Conservation (phyloP, 2,797 vertebrate genomes). For the Thaleichthys pacificus region DNA sequence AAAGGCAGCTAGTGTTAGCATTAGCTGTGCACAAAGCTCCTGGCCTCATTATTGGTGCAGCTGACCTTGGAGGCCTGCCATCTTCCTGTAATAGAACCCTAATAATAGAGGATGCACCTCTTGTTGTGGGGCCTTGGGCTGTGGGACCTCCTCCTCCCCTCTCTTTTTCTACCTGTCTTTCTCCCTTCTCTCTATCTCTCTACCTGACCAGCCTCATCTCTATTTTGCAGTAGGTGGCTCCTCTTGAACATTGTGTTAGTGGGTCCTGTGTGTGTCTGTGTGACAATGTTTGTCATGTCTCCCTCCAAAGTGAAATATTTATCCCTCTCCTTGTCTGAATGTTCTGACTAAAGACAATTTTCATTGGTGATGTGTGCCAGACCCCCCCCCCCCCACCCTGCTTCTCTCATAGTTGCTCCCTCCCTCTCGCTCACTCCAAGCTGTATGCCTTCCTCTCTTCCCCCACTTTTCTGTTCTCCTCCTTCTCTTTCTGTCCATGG, state of each 20-base stretch:
- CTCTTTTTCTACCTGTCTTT: conserved; percentile 31
- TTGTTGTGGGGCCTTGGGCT: conserved; percentile 29
- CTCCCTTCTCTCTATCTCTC: conserved; percentile 22
- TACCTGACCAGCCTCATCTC: conserved; percentile 6
- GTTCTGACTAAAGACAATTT: conserved; percentile 59
- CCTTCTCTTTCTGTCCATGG: conserved; percentile 44
- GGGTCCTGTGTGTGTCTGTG: neutral
- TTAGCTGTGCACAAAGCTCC: conserved; percentile 34
- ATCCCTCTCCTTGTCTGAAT: conserved; percentile 63
- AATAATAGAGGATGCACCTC: conserved; percentile 38
- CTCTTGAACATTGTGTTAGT: neutral
- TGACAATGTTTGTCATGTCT: conserved; percentile 33
- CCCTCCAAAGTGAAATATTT: conserved; percentile 66
- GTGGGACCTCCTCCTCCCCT: conserved; percentile 28
- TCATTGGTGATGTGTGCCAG: conserved; percentile 58
- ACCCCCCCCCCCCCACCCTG: neutral
- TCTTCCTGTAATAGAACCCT: conserved; percentile 49
- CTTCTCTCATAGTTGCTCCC: neutral
- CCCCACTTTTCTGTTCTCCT: conserved; percentile 50
- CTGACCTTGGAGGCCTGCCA: conserved; percentile 50
- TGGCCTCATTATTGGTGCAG: conserved; percentile 51
- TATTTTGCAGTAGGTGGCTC: neutral
- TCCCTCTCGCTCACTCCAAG: conserved; percentile 25
- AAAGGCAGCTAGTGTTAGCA: conserved; percentile 29
- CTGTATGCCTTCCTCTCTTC: conserved; percentile 31